These are phyloP conservation scores for Spodoptera exigua DNA, from an alignment of 2,888 invertebrate species.

Conservation along the genomic window DNA sequence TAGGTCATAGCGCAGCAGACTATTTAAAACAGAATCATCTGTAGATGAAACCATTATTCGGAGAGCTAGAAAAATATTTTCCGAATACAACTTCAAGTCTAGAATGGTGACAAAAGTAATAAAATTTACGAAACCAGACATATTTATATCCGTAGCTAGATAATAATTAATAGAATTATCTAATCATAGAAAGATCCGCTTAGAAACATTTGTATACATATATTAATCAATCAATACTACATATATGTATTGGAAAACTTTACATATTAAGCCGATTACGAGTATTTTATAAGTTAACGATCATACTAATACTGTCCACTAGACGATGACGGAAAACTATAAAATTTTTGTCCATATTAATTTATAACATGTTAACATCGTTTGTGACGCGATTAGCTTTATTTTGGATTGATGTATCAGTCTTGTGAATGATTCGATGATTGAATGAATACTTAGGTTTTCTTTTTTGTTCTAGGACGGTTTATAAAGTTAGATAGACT, in stretches of 20 bases:
- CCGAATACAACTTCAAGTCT: too few relatives aligned
- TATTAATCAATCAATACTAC: constrained; percentile 22
- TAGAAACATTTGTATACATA: constrained; percentile 12
- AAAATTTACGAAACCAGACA: too few relatives aligned
- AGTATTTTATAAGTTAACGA: constrained; percentile 24
- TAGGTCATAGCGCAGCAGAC: too few relatives aligned
- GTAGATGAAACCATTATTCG: too few relatives aligned
- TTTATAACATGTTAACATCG: background rate
- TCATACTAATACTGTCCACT: constrained; percentile 31
- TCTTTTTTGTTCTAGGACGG: too few relatives aligned
- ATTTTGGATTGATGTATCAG: background rate
- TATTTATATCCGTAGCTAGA: too few relatives aligned
- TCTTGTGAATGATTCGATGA: too few relatives aligned
- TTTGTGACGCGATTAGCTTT: constrained; percentile 11
- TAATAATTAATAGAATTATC: constrained; percentile 14
- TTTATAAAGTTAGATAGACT: too few relatives aligned
- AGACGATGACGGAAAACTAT: constrained; percentile 16
- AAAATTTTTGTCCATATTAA: background rate
- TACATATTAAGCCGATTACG: constrained; percentile 23
- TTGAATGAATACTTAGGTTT: too few relatives aligned
- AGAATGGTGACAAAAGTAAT: too few relatives aligned
- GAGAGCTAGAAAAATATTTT: too few relatives aligned
- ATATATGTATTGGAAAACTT: constrained; percentile 7
- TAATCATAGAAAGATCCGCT: constrained; percentile 24
- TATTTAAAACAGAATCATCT: too few relatives aligned